Evolutionary conservation across 2,888 invertebrate genomes (phyloP).

Genomic region (Drosophila mayaguana): DNA sequence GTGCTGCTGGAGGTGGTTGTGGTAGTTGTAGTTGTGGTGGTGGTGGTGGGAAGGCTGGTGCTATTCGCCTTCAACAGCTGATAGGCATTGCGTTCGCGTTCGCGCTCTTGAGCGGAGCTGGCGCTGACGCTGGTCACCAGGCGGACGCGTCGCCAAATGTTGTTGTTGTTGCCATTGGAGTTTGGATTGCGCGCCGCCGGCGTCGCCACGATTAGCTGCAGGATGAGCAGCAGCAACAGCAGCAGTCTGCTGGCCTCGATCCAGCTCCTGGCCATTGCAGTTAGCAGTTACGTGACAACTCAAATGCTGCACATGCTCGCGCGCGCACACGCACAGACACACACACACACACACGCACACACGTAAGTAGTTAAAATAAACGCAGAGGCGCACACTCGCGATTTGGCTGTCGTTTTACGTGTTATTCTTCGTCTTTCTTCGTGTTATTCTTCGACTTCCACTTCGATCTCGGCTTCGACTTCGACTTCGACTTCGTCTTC

Average conservation of each 20-base stretch:
- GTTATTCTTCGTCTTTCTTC: conserved; percentile 43
- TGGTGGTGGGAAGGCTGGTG: conserved; percentile 24
- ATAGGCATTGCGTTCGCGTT: conserved; percentile 69
- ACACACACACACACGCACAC: conserved; percentile 16
- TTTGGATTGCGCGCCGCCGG: conserved; percentile 65
- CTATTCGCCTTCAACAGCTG: conserved; percentile 63
- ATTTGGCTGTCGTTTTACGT: conserved; percentile 32
- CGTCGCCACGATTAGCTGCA: conserved; percentile 67
- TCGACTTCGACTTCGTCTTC: conserved; percentile 29
- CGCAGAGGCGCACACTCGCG: conserved; percentile 37
- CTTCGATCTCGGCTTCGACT: conserved; percentile 9
- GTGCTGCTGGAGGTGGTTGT: conserved; percentile 27
- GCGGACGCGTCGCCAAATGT: conserved; percentile 72
- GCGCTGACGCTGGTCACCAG: conserved; percentile 67
- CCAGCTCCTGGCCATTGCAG: conserved; percentile 62
- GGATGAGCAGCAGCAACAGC: conserved; percentile 60
- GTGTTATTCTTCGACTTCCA: conserved; percentile 40
- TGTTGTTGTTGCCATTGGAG: conserved; percentile 52
- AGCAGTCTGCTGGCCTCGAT: conserved; percentile 64
- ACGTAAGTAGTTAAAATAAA: conserved; percentile 1
- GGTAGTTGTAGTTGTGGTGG: conserved; percentile 25
- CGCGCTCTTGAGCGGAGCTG: conserved; percentile 59
- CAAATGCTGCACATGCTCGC: conserved; percentile 67
- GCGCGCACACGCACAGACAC: conserved; percentile 33
- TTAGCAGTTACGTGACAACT: conserved; percentile 53